These are phyloP conservation scores for Zhuqinia jingwanae DNA, from an alignment of 2,888 invertebrate species.

Conservation along the genomic window DNA sequence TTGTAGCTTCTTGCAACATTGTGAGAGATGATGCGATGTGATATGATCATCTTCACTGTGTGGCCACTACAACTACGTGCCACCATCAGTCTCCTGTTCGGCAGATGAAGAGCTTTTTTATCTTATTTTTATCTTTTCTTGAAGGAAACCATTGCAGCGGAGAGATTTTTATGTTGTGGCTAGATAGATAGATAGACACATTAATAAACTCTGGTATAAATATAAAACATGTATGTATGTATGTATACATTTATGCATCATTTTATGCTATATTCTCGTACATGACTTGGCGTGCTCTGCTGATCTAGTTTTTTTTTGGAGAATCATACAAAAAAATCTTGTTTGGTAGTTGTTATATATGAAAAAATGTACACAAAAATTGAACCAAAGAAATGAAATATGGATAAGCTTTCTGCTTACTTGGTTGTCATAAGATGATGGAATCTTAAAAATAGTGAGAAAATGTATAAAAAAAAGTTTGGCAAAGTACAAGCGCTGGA, in stretches of 20 bases:
- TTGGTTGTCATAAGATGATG: conserved; percentile 56
- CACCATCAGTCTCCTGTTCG: conserved; percentile 70
- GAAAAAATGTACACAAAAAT: background rate
- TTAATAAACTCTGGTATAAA: conserved; percentile 30
- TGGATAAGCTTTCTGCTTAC: conserved; percentile 60
- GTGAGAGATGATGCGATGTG: conserved; percentile 21
- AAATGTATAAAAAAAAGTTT: conserved; percentile 48
- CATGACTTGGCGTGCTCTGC: conserved; percentile 41
- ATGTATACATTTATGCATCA: background rate
- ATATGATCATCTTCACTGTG: conserved; percentile 40
- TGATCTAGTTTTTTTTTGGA: conserved; percentile 58
- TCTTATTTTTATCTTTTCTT: conserved; percentile 62
- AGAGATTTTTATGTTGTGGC: conserved; percentile 57
- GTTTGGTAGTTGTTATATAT: too few relatives aligned
- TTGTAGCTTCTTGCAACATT: conserved; percentile 25
- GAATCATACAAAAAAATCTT: too few relatives aligned
- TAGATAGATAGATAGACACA: conserved; percentile 47
- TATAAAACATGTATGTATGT: conserved; percentile 3
- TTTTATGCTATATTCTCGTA: too few relatives aligned
- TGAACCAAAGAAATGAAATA: background rate
- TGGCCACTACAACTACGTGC: conserved; percentile 55
- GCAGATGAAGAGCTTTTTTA: conserved; percentile 73
- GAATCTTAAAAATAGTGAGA: conserved; percentile 55
- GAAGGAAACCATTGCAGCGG: conserved; percentile 69
- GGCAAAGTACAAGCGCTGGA: conserved; percentile 33